Percentiles rank a stretch among this genome's conserved stretches.
Evolutionary conservation across 2,888 invertebrate genomes (phyloP).

Genomic region (Morinoia aosen): DNA sequence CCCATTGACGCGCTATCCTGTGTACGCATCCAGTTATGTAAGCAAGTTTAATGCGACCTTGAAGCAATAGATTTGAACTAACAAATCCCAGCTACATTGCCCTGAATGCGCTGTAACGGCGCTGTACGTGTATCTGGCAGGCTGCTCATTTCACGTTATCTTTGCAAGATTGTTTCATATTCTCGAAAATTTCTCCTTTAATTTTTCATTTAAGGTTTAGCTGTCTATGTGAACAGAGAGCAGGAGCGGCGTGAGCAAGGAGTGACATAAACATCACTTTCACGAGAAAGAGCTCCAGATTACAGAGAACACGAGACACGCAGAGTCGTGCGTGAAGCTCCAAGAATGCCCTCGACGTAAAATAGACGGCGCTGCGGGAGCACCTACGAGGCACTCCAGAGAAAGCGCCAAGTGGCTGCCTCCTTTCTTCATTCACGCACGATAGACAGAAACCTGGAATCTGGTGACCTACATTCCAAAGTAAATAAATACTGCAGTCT

Average conservation of each 20-base stretch:
- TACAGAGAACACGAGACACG: background rate
- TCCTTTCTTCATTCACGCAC: constrained; percentile 9
- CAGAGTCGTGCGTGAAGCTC: background rate
- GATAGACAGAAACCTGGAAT: constrained; percentile 10
- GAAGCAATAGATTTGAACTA: background rate
- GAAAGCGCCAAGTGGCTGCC: background rate
- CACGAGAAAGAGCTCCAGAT: background rate
- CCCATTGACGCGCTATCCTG: background rate
- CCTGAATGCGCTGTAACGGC: no score
- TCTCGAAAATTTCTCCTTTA: no score
- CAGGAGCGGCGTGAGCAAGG: background rate
- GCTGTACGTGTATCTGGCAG: background rate
- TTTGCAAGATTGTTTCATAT: background rate
- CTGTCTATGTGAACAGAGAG: background rate
- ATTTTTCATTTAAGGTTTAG: no score
- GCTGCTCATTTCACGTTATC: background rate
- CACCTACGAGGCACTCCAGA: background rate
- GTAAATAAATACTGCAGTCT: background rate
- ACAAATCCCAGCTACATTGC: background rate
- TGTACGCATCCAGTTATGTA: background rate
- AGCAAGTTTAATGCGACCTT: background rate
- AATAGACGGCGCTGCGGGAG: background rate
- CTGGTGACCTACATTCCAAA: background rate
- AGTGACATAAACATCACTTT: no score
- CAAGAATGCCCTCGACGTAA: background rate